These are phyloP conservation scores for Carcharodon carcharias DNA, from an alignment of 2,797 vertebrate species.

Conservation along the genomic window DNA sequence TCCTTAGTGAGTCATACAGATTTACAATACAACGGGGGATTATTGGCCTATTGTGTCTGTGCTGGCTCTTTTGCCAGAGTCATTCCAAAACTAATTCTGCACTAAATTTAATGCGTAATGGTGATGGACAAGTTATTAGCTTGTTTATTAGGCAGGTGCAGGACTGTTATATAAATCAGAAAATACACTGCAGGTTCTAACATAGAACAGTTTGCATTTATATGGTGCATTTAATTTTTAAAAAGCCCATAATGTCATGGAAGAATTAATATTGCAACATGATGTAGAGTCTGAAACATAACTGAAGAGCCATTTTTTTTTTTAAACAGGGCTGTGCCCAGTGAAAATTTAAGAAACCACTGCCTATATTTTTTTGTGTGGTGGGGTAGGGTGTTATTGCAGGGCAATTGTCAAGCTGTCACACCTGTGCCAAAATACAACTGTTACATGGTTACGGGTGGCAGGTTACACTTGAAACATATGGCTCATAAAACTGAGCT, in stretches of 20 bases:
- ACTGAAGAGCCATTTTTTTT: not conserved
- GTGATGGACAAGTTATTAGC: not conserved
- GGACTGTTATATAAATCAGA: not conserved
- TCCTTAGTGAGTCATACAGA: not conserved
- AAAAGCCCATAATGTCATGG: not conserved
- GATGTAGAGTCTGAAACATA: not conserved
- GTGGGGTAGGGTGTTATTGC: not conserved
- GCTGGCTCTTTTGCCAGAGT: not conserved
- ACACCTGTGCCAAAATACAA: not conserved
- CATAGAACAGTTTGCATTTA: not conserved
- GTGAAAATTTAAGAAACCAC: not conserved
- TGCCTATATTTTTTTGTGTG: not conserved
- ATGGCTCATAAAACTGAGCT: not conserved
- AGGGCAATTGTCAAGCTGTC: not conserved
- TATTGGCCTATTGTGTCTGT: not conserved
- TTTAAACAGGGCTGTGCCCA: not conserved
- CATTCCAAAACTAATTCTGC: not conserved
- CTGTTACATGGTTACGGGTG: not conserved
- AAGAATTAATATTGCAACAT: not conserved
- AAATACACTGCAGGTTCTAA: not conserved
- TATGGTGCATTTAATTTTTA: not conserved
- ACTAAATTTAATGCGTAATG: not conserved
- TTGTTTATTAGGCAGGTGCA: not conserved
- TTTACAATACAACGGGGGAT: not conserved
- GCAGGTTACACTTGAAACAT: not conserved